phyloP scores from a whole-genome alignment of 2,797 vertebrate species.

The Ambastaia sidthimunki region DNA sequence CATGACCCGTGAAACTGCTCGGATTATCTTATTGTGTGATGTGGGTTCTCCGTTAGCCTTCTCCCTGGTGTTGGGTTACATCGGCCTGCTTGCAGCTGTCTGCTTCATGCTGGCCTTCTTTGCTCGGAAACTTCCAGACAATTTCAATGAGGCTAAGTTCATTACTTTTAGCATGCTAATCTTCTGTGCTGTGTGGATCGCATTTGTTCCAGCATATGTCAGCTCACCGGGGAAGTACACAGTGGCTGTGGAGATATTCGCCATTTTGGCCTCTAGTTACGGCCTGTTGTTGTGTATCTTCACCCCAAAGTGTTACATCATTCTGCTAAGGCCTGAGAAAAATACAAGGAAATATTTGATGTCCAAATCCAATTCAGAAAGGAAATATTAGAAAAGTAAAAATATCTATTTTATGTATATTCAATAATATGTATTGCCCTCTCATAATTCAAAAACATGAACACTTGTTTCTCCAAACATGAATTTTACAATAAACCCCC shows the following conservation, averaged over 20 bases:
- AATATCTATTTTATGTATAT: background rate
- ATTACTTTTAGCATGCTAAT: constrained; percentile 74
- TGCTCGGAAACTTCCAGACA: constrained; percentile 66
- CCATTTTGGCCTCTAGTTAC: constrained; percentile 69
- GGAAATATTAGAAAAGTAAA: constrained; percentile 13
- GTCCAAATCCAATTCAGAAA: constrained; percentile 52
- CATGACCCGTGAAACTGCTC: constrained; percentile 65
- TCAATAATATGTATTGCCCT: background rate
- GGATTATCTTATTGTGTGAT: constrained; percentile 66
- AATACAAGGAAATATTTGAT: constrained; percentile 67
- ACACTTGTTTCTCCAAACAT: background rate
- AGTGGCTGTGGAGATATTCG: constrained; percentile 69
- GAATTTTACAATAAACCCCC: background rate
- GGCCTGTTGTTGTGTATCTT: constrained; percentile 70
- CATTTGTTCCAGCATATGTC: constrained; percentile 67
- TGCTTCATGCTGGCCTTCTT: constrained; percentile 69
- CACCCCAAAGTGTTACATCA: constrained; percentile 70
- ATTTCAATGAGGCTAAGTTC: constrained; percentile 70
- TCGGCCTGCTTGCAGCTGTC: constrained; percentile 63
- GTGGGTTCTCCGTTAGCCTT: constrained; percentile 65
- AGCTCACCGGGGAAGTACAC: constrained; percentile 71
- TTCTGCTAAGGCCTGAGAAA: constrained; percentile 67
- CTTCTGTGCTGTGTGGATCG: constrained; percentile 69
- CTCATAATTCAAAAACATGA: background rate
- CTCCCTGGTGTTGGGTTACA: constrained; percentile 66